Conservation (phyloP, 2,113 vertebrate genomes). For the Casuarius casuarius region DNA sequence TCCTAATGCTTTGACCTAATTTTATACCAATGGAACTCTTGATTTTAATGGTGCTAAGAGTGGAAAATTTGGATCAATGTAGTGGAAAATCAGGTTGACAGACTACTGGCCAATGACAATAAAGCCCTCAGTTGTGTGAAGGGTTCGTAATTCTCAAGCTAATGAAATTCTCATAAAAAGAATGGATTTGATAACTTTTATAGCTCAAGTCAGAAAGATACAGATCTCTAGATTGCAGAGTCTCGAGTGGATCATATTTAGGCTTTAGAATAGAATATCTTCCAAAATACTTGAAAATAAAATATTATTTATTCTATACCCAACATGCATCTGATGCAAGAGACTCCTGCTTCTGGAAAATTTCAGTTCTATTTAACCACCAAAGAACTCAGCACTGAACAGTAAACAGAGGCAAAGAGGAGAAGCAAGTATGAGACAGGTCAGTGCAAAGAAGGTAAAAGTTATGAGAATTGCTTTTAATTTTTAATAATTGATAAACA, state of each 20-base stretch:
- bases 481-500: not conserved
- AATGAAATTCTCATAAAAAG: not conserved
- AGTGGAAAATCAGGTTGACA: not conserved
- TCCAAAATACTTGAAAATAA: not conserved
- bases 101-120: not conserved
- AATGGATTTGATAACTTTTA: not conserved
- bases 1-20: not conserved
- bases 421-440: not conserved
- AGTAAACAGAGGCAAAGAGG: not conserved
- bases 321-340: not conserved
- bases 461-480: not conserved
- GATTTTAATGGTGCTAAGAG: not conserved
- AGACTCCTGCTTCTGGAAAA: not conserved
- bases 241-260: not conserved
- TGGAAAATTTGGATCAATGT: not conserved
- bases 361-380: not conserved
- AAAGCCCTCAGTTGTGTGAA: not conserved
- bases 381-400: not conserved
- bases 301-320: not conserved
- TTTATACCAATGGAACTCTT: not conserved
- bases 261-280: not conserved
- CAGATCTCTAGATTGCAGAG: not conserved
- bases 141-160: not conserved
- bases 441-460: not conserved
- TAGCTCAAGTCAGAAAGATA: not conserved